A percentile compares a stretch with the other conserved stretches of the same genome.
Conservation (phyloP, 1,140 invertebrate species). For the Rhagoletis zephyria region DNA sequence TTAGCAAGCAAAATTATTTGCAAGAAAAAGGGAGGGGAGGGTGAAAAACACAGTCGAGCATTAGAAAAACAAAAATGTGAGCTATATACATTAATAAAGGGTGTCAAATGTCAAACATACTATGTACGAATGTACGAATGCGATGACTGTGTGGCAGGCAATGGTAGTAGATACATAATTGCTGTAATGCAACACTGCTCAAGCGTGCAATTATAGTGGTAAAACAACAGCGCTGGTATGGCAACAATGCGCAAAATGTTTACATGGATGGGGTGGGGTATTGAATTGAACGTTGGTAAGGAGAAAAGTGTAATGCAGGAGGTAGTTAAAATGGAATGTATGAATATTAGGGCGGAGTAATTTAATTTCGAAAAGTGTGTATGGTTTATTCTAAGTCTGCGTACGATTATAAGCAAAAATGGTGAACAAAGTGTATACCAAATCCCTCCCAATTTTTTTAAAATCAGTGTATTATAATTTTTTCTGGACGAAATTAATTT, state of each 20-base stretch:
- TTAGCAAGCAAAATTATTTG: background rate
- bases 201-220: slow-evolving; percentile 66
- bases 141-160: background rate
- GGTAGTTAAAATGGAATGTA: too few species aligned
- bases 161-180: background rate
- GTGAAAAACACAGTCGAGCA: background rate
- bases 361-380: too few species aligned
- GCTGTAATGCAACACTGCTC: slow-evolving; percentile 64
- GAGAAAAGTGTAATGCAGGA: too few species aligned
- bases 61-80: background rate
- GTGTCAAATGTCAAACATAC: slow-evolving; percentile 11
- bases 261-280: background rate
- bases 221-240: background rate
- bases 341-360: too few species aligned
- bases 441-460: too few species aligned
- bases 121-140: background rate
- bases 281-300: too few species aligned
- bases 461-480: too few species aligned
- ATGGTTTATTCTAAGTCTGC: too few species aligned
- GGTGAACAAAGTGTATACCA: too few species aligned
- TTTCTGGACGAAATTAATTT: too few species aligned
- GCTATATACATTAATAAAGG: background rate
- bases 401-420: too few species aligned
- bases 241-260: background rate
- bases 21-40: background rate